phyloP scores from a whole-genome alignment of 92 coral and sea anemone genomes.

The Epizoanthus rinbou region DNA sequence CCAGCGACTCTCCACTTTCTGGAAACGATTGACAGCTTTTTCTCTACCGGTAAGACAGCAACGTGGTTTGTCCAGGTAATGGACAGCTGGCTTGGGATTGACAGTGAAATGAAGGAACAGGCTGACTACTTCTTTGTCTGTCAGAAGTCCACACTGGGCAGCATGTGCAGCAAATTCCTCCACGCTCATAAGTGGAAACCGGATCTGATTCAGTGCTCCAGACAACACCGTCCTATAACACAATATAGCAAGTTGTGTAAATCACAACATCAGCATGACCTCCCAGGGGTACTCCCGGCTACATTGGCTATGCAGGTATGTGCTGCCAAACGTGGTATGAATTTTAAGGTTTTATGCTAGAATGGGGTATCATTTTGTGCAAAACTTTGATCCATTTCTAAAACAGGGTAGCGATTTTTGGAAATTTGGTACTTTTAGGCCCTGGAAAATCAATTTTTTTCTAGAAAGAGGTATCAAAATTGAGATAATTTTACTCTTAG shows the following conservation, averaged over 20 bases:
- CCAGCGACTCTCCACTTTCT: slow-evolving; percentile 97
- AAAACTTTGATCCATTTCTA: no score
- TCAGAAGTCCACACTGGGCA: slow-evolving; percentile 85
- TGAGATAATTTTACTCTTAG: no score
- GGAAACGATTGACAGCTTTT: slow-evolving; percentile 81
- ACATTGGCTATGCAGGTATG: no score
- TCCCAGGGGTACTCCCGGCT: no score
- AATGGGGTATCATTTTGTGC: no score
- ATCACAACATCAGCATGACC: no score
- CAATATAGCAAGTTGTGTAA: not conserved
- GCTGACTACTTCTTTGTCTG: slow-evolving; percentile 93
- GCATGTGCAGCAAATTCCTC: slow-evolving; percentile 92
- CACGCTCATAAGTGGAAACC: slow-evolving; percentile 93
- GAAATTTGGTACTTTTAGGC: no score
- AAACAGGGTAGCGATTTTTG: no score
- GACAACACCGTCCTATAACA: slow-evolving; percentile 78
- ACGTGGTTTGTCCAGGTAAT: slow-evolving; percentile 90
- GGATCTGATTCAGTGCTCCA: slow-evolving; percentile 87
- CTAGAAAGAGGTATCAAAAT: no score
- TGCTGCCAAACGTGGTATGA: no score
- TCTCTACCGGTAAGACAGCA: slow-evolving; percentile 96
- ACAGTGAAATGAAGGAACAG: slow-evolving; percentile 90
- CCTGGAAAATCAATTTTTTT: no score
- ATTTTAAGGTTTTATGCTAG: no score
- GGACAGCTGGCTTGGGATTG: slow-evolving; percentile 92